phyloP scores from a whole-genome alignment of 2,113 vertebrate genomes.

The Pantherophis guttatus region DNA sequence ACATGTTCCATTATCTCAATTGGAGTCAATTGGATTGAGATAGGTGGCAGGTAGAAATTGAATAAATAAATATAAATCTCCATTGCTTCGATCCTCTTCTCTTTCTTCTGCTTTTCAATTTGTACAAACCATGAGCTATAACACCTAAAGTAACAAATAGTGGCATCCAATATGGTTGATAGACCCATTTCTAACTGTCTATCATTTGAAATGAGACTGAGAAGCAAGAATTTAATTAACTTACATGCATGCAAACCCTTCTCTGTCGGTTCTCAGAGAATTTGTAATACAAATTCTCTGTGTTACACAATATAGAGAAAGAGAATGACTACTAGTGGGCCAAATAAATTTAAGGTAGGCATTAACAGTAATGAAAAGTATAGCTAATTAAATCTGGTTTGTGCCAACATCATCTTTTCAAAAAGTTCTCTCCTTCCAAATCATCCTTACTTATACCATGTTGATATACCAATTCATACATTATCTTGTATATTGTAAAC shows the following conservation, averaged over 20 bases:
- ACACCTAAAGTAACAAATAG: background rate
- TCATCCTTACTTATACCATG: background rate
- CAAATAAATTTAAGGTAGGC: background rate
- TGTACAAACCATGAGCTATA: background rate
- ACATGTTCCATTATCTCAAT: background rate
- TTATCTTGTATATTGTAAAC: background rate
- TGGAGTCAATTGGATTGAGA: background rate
- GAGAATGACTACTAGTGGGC: background rate
- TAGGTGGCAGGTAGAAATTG: background rate
- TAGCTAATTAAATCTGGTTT: background rate
- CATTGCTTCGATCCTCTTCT: background rate
- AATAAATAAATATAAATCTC: background rate
- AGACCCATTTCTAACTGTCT: background rate
- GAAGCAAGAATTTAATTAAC: background rate
- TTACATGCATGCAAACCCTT: background rate
- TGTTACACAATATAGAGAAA: background rate
- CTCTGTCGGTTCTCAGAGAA: background rate
- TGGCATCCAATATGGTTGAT: background rate
- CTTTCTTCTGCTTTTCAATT: background rate
- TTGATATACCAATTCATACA: background rate
- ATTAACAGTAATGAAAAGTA: background rate
- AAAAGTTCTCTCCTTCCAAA: background rate
- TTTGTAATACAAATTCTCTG: background rate
- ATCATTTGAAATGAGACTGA: background rate
- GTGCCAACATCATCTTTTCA: background rate